Conservation (phyloP, 2,888 invertebrate genomes). For the Melolontha melolontha region DNA sequence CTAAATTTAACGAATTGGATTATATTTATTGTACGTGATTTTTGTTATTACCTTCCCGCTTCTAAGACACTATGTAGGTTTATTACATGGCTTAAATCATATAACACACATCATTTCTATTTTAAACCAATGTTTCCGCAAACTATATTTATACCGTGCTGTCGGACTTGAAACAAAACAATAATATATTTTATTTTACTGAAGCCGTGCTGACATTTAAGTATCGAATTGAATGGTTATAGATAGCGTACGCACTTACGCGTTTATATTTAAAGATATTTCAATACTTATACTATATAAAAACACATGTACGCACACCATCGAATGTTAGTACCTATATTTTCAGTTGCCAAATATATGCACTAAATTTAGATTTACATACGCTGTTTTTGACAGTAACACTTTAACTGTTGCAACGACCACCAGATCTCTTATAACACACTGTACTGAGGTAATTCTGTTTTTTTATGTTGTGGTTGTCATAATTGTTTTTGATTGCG, state of each 20-base stretch:
- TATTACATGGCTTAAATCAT: not conserved
- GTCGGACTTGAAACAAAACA: conserved; percentile 30
- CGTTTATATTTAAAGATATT: conserved; percentile 22
- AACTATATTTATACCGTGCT: conserved; percentile 27
- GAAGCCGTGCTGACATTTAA: conserved; percentile 23
- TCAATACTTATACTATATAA: conserved; percentile 10
- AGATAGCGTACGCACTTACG: conserved; percentile 22
- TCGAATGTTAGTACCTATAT: conserved; percentile 26
- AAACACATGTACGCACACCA: conserved; percentile 26
- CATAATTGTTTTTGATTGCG: conserved; percentile 4
- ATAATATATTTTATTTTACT: conserved; percentile 20
- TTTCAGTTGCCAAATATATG: conserved; percentile 42
- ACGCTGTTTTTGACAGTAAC: conserved; percentile 38
- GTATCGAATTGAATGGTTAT: conserved; percentile 20
- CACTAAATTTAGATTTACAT: conserved; percentile 43
- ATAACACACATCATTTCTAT: not conserved
- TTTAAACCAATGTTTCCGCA: conserved; percentile 32
- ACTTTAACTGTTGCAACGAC: conserved; percentile 38
- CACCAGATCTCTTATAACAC: conserved; percentile 22
- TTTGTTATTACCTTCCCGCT: conserved; percentile 6
- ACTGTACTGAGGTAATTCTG: conserved; percentile 4
- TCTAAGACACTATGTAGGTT: not conserved
- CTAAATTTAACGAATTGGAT: no score
- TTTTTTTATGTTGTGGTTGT: conserved; percentile 6
- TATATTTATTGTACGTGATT: no score